Evolutionary conservation across 2,113 vertebrate species (phyloP).

Genomic region (Erythrolamprus reginae): DNA sequence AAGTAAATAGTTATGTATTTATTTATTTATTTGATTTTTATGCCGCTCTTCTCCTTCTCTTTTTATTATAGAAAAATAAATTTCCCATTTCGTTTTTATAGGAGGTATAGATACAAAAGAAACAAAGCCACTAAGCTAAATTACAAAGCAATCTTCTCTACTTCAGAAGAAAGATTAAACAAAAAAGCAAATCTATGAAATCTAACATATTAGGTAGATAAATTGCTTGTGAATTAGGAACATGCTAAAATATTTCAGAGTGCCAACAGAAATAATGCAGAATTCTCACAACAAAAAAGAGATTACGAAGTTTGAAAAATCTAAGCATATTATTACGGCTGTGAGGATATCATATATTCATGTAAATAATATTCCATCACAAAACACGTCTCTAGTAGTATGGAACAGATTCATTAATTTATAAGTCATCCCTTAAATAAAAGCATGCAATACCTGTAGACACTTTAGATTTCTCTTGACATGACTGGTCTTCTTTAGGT

Average conservation of each 20-base stretch:
- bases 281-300: background rate
- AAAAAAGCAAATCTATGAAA: conserved; percentile 8
- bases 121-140: background rate
- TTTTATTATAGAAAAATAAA: background rate
- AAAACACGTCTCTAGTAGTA: conserved; percentile 1
- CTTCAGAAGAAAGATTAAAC: background rate
- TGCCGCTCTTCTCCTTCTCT: too few relatives aligned
- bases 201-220: background rate
- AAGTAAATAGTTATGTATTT: background rate
- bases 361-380: conserved; percentile 12
- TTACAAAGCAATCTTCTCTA: background rate
- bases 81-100: background rate
- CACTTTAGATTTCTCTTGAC: background rate
- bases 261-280: background rate
- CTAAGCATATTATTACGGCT: background rate
- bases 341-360: background rate
- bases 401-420: background rate
- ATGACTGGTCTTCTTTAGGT: conserved; percentile 30
- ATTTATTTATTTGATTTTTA: too few relatives aligned
- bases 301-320: background rate
- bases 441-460: conserved; percentile 53
- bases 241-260: background rate
- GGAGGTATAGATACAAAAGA: background rate
- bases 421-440: background rate
- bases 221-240: background rate